These are phyloP conservation scores for Drosophila santomea DNA, from an alignment of 1,140 invertebrate species.

Conservation along the genomic window DNA sequence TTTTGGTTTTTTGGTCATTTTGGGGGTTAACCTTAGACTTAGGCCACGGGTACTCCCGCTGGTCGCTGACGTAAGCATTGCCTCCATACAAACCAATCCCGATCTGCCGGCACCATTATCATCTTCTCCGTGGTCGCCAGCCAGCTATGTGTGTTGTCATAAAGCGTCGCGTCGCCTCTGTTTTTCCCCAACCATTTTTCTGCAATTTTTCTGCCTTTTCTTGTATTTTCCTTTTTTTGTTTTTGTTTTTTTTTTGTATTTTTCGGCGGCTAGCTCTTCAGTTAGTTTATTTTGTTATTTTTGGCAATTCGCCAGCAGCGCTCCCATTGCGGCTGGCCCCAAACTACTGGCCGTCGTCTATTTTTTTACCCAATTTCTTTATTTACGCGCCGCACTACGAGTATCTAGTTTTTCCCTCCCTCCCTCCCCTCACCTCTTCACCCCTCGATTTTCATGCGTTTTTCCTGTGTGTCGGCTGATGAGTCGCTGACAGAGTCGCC, in stretches of 20 bases:
- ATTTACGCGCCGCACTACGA: slow-evolving; percentile 57
- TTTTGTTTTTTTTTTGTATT: slow-evolving; percentile 22
- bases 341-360: slow-evolving; percentile 46
- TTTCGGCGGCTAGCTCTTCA: slow-evolving; percentile 28
- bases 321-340: slow-evolving; percentile 39
- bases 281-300: slow-evolving; percentile 12
- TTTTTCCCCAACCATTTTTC: slow-evolving; percentile 35
- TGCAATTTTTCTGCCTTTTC: slow-evolving; percentile 23
- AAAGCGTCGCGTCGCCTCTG: slow-evolving; percentile 43
- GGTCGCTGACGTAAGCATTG: slow-evolving; percentile 59
- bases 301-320: slow-evolving; percentile 47
- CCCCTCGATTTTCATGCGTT: slow-evolving; percentile 5
- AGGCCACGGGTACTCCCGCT: too few species aligned
- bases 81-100: slow-evolving; percentile 29
- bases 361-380: slow-evolving; percentile 54
- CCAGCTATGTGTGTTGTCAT: slow-evolving; percentile 23
- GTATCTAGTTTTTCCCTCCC: background rate
- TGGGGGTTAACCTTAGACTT: slow-evolving; percentile 26
- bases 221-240: background rate
- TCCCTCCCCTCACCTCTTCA: background rate
- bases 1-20: background rate
- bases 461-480: slow-evolving; percentile 50
- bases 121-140: slow-evolving; percentile 14
- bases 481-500: slow-evolving; percentile 66
- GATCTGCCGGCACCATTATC: background rate